Percentiles rank a stretch among this genome's conserved stretches.
Evolutionary conservation across 2,888 invertebrate species (phyloP).

Genomic region (Deilephila porcellus): DNA sequence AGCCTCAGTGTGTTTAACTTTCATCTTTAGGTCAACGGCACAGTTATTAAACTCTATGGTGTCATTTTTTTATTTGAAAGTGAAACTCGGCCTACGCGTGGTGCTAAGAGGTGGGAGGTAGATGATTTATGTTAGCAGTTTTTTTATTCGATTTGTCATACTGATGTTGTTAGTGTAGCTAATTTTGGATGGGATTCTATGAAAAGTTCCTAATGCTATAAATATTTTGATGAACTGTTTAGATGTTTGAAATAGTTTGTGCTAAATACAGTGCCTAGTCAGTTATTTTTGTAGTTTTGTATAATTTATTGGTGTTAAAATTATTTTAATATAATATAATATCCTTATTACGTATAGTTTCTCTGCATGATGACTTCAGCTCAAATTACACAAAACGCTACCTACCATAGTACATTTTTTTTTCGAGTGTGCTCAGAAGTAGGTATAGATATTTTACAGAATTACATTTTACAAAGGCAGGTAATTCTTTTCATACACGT

Average conservation of each 20-base stretch:
- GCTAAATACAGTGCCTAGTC: too few species aligned
- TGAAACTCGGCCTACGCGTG: conserved; percentile 39
- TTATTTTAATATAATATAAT: too few species aligned
- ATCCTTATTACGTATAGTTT: too few species aligned
- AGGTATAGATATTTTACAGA: neutral
- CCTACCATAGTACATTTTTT: too few species aligned
- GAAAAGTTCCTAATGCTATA: neutral
- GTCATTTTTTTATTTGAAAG: conserved; percentile 61
- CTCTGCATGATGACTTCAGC: too few species aligned
- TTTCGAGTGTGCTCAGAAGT: too few species aligned
- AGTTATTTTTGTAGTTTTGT: too few species aligned
- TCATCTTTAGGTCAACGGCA: conserved; percentile 64
- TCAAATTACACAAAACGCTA: too few species aligned
- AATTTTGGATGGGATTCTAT: neutral
- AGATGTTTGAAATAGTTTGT: too few species aligned
- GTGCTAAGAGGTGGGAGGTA: conserved; percentile 11
- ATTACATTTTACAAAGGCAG: neutral
- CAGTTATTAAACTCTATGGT: conserved; percentile 55
- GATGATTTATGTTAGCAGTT: neutral
- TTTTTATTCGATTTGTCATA: neutral
- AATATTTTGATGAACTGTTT: neutral
- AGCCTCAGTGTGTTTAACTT: conserved; percentile 42
- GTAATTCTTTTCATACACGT: neutral
- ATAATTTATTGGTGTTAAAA: too few species aligned
- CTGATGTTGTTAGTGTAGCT: neutral